Conservation (phyloP, 1,140 invertebrate genomes). For the Scaptomyza pallida region DNA sequence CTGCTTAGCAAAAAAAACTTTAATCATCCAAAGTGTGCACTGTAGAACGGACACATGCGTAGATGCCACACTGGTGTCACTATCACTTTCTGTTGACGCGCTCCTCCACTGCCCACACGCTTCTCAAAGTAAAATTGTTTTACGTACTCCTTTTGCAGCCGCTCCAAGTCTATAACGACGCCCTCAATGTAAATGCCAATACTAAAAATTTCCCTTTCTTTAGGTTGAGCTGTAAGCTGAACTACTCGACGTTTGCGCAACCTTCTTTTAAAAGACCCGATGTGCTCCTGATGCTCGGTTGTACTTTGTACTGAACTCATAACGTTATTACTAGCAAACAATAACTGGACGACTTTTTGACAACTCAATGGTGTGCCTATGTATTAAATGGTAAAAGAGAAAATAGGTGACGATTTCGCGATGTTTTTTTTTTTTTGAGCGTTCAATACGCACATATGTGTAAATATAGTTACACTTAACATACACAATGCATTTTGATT, state of each 20-base stretch:
- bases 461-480: too few relatives aligned
- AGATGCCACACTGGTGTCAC: background rate
- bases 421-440: too few relatives aligned
- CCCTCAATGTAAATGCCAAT: background rate
- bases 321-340: slow-evolving; percentile 51
- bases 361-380: too few relatives aligned
- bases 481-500: too few relatives aligned
- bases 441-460: too few relatives aligned
- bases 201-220: too few relatives aligned
- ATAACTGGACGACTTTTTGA: slow-evolving; percentile 19
- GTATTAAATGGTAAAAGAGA: too few relatives aligned
- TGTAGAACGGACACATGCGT: background rate
- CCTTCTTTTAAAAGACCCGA: slow-evolving; percentile 56
- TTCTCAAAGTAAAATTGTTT: slow-evolving; percentile 77
- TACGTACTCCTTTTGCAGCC: slow-evolving; percentile 72
- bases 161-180: slow-evolving; percentile 34
- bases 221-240: background rate
- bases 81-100: background rate
- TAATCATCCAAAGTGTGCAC: slow-evolving; percentile 61
- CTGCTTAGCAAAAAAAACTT: slow-evolving; percentile 4
- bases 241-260: slow-evolving; percentile 47
- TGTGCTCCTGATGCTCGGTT: slow-evolving; percentile 57
- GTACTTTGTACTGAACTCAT: slow-evolving; percentile 72
- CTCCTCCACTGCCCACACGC: slow-evolving; percentile 71
- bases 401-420: too few relatives aligned